Conservation (phyloP, 37 sponge, comb jelly and placozoan genomes). For the Lycopodina hypogea region DNA sequence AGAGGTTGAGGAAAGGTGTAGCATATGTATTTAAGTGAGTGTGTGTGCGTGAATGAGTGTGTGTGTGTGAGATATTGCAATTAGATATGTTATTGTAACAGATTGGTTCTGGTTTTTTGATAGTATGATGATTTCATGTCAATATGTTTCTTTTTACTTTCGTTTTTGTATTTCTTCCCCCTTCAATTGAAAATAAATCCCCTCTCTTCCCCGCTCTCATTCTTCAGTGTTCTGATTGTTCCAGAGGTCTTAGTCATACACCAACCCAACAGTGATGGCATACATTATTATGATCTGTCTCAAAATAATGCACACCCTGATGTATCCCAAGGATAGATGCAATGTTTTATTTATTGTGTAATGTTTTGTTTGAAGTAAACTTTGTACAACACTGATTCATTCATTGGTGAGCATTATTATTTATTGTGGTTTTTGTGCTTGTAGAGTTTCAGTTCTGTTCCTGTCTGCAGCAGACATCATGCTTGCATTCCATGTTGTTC, state of each 20-base stretch:
- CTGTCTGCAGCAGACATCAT: slow-evolving; percentile 49
- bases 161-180: too few species aligned
- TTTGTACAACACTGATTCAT: too few species aligned
- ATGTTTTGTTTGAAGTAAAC: background rate
- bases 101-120: too few species aligned
- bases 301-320: slow-evolving; percentile 56
- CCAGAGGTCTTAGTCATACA: slow-evolving; percentile 44
- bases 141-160: too few species aligned
- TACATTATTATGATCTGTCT: slow-evolving; percentile 81
- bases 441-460: slow-evolving; percentile 37
- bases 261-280: slow-evolving; percentile 83
- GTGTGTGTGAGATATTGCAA: slow-evolving; percentile 7
- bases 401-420: background rate
- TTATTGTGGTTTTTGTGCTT: background rate
- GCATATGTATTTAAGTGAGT: too few species aligned
- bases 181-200: too few species aligned
- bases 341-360: background rate
- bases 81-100: too few species aligned
- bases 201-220: too few species aligned
- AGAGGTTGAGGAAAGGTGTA: slow-evolving; percentile 76
- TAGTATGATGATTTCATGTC: too few species aligned
- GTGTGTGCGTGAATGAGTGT: too few species aligned
- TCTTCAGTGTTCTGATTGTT: slow-evolving; percentile 70
- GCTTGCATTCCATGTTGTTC: slow-evolving; percentile 85
- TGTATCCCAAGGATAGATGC: slow-evolving; percentile 12